Evolutionary conservation across 2,113 vertebrate genomes (phyloP), one percentile per base, ranked within the genome.

Genomic region (Diadophis punctatus): DNA sequence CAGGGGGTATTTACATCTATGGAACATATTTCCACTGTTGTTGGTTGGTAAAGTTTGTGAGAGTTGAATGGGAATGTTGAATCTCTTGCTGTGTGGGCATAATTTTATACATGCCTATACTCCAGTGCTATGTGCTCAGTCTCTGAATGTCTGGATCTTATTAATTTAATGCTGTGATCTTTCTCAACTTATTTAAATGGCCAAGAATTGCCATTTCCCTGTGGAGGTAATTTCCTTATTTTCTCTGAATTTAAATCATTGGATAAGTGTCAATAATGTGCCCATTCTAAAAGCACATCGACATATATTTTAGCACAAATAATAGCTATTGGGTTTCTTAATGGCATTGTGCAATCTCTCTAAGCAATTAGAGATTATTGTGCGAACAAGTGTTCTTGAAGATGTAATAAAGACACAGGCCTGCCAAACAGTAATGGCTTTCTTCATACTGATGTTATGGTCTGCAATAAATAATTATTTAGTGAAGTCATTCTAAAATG

Each of bases 271-370:
- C 48, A 46, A 93, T 85, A 30, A 34, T 90, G 39, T 56, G 46
- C 12, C 4, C 86, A 91, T 55, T 52, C 53, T 49, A 56, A 88
- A 84, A 52, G 91, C 91, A 14, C 22, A 49, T 91, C 46, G 39
- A 91, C 74, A 39, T n/a, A 11, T 14, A 6, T 49, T 91, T 86
- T 48, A 92, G 52, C 52, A 90, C 92, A 92, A 91, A 34, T 43
- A 43, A 94, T 88, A 94, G 92, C 95, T 93, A 91, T 90, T 20
- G 22, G 60, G 7, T 53, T 92, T 89, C 87, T 93, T 87, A 90
- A 91, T 91, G 74, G 27, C 87, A 49, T 92, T 56, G 4, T 85
- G 48, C 91, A 93, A 39, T 4, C 12, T 68, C 84, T 52, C 51
- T 55, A 85, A 90, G 52, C 8, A 1, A 27, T 91, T 86, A 93